These are phyloP conservation scores for Platyrinchus mystaceus DNA, from an alignment of 2,797 vertebrate species.

Conservation along the genomic window DNA sequence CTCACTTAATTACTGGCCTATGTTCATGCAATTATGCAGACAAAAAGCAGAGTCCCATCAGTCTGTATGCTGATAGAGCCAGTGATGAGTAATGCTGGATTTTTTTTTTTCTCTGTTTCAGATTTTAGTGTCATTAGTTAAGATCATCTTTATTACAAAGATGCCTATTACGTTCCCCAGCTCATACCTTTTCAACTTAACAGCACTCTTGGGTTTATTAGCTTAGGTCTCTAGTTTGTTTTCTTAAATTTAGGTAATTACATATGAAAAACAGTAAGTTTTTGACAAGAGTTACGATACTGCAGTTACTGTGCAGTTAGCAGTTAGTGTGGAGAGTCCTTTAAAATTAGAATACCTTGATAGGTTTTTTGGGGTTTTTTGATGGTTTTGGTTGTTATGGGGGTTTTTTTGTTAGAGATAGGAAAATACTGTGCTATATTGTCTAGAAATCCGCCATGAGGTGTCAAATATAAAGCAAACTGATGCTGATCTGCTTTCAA, in stretches of 20 bases:
- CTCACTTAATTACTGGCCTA: not conserved
- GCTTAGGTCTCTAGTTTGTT: not conserved
- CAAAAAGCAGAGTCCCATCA: not conserved
- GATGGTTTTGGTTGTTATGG: not conserved
- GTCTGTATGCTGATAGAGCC: not conserved
- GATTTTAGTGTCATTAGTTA: not conserved
- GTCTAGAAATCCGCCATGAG: not conserved
- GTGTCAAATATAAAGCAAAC: not conserved
- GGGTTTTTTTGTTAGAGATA: not conserved
- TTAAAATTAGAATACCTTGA: not conserved
- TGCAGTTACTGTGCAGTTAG: too few relatives aligned
- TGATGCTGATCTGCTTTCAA: not conserved
- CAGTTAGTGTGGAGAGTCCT: not conserved
- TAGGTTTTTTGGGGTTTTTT: not conserved
- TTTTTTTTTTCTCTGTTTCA: not conserved
- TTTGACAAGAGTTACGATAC: not conserved
- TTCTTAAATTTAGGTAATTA: not conserved
- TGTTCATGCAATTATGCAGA: not conserved
- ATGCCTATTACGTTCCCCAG: not conserved
- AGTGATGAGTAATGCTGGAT: not conserved
- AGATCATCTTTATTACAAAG: not conserved
- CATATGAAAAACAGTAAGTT: not conserved
- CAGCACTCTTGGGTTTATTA: not conserved
- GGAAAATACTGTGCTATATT: not conserved
- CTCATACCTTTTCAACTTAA: not conserved